These are phyloP conservation scores for Danio albolineatus DNA, from an alignment of 2,797 vertebrate genomes.

Conservation along the genomic window DNA sequence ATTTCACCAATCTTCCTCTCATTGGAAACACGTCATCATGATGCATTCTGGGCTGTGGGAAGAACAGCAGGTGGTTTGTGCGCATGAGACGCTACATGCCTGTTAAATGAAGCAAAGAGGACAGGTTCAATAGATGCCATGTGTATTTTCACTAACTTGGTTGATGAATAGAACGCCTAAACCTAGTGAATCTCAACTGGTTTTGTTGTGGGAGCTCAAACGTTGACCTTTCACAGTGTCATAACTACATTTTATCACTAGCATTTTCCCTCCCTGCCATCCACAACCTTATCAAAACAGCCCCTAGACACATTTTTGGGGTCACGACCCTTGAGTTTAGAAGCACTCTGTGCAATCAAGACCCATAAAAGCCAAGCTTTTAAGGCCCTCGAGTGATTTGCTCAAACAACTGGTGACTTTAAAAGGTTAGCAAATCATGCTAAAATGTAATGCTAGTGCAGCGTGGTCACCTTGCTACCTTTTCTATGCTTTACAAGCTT, in stretches of 20 bases:
- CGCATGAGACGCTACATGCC: background rate
- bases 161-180: background rate
- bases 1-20: background rate
- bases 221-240: background rate
- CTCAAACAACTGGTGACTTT: background rate
- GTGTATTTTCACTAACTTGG: background rate
- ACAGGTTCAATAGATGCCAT: background rate
- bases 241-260: background rate
- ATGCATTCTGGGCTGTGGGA: background rate
- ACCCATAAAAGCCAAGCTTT: background rate
- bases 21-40: background rate
- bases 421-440: conserved; percentile 14
- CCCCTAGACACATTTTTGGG: background rate
- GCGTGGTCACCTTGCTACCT: background rate
- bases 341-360: conserved; percentile 16
- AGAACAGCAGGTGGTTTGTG: conserved; percentile 21
- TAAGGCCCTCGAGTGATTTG: background rate
- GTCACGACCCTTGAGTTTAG: background rate
- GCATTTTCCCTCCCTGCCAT: background rate
- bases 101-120: conserved; percentile 1
- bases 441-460: background rate
- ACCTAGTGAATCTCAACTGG: background rate
- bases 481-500: background rate
- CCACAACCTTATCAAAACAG: conserved; percentile 1
- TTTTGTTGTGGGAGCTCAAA: background rate